Evolutionary conservation across 2,113 vertebrate species (phyloP).

Genomic region (Macquaria ambigua): DNA sequence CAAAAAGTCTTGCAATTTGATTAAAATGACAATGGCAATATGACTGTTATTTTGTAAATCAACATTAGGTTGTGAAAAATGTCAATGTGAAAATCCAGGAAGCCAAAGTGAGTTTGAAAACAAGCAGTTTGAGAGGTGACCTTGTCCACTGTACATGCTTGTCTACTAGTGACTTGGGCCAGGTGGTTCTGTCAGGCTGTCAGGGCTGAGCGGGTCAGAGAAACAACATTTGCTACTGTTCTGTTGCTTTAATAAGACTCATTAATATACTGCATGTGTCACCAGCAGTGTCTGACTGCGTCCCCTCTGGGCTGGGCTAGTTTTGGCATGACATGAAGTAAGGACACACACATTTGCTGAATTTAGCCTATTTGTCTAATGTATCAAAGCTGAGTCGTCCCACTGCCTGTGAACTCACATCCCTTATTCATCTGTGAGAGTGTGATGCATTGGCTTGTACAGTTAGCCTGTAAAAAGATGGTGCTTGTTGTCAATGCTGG

Average conservation of each 20-base stretch:
- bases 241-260: slow-evolving; percentile 76
- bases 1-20: background rate
- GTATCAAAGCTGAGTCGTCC: slow-evolving; percentile 38
- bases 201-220: slow-evolving; percentile 60
- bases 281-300: slow-evolving; percentile 62
- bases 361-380: slow-evolving; percentile 42
- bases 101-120: slow-evolving; percentile 27
- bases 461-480: slow-evolving; percentile 11
- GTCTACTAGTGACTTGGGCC: slow-evolving; percentile 59
- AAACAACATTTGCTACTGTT: slow-evolving; percentile 65
- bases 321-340: slow-evolving; percentile 59
- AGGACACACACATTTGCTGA: slow-evolving; percentile 57
- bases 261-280: slow-evolving; percentile 77
- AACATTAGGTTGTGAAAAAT: slow-evolving; percentile 9
- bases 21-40: background rate
- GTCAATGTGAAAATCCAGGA: slow-evolving; percentile 17
- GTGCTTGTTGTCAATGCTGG: background rate
- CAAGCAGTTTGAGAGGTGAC: slow-evolving; percentile 55
- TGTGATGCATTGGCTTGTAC: slow-evolving; percentile 13
- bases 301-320: slow-evolving; percentile 64
- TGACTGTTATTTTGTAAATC: slow-evolving; percentile 9
- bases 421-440: background rate
- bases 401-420: slow-evolving; percentile 31
- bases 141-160: slow-evolving; percentile 57
- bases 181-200: slow-evolving; percentile 74